phyloP scores from a whole-genome alignment of 2,113 vertebrate species.

The Stictonetta naevosa region DNA sequence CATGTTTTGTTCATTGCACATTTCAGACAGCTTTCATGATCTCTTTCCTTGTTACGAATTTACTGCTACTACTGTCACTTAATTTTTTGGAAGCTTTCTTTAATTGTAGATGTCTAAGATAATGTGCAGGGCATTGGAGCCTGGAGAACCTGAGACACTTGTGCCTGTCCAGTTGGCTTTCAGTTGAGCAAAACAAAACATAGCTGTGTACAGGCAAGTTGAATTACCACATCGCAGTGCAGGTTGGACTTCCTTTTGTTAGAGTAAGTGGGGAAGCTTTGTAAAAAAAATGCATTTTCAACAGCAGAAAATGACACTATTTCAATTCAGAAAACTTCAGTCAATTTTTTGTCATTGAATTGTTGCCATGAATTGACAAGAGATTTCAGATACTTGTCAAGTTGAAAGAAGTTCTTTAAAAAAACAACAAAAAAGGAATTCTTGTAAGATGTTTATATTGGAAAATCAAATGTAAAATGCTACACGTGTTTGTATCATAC shows the following conservation, averaged over 20 bases:
- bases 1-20: neutral
- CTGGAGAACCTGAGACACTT: neutral
- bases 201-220: neutral
- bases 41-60: neutral
- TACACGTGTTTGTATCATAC: neutral
- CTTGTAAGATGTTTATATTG: neutral
- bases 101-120: neutral
- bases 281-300: neutral
- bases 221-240: neutral
- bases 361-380: neutral
- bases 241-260: slow-evolving; percentile 8
- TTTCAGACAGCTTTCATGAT: neutral
- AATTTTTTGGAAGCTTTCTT: neutral
- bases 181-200: neutral
- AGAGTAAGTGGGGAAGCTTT: neutral
- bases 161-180: neutral
- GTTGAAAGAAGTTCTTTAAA: neutral
- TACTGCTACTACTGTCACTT: neutral
- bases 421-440: neutral
- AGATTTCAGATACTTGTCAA: neutral
- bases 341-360: neutral
- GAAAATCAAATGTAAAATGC: neutral
- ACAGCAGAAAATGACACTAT: neutral
- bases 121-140: neutral
- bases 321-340: neutral